Evolutionary conservation across 2,797 vertebrate species (phyloP).

Genomic region (Sphenodon punctatus): DNA sequence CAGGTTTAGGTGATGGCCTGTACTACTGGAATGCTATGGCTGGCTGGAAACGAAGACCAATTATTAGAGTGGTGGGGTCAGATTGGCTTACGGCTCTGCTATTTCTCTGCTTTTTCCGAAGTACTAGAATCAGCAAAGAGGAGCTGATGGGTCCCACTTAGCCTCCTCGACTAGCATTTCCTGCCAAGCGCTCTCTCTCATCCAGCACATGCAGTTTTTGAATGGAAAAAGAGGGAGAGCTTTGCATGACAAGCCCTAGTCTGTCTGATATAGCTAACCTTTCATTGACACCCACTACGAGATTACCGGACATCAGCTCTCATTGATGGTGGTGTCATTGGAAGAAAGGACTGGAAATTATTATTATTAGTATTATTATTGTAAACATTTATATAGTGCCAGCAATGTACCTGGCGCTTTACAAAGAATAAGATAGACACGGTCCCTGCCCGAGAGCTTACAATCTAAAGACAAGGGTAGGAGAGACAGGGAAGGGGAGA

Average conservation of each 20-base stretch:
- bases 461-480: too few relatives aligned
- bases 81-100: neutral
- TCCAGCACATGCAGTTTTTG: neutral
- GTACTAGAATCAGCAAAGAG: accelerated
- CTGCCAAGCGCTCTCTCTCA: slow-evolving; percentile 1
- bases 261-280: neutral
- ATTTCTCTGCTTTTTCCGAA: neutral
- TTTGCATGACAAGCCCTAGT: neutral
- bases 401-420: too few relatives aligned
- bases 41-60: neutral
- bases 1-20: neutral
- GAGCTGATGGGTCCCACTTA: neutral
- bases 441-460: too few relatives aligned
- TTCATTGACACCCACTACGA: neutral
- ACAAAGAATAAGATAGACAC: too few relatives aligned
- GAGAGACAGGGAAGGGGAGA: too few relatives aligned
- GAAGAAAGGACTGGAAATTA: too few relatives aligned
- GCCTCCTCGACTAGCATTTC: neutral
- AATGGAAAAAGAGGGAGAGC: neutral
- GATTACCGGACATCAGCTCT: neutral
- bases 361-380: too few relatives aligned
- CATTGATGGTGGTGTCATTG: neutral
- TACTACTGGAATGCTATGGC: neutral
- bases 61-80: slow-evolving; percentile 2
- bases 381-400: too few relatives aligned